These are phyloP conservation scores for Norana najaformis DNA, from an alignment of 2,888 invertebrate genomes.

Conservation along the genomic window DNA sequence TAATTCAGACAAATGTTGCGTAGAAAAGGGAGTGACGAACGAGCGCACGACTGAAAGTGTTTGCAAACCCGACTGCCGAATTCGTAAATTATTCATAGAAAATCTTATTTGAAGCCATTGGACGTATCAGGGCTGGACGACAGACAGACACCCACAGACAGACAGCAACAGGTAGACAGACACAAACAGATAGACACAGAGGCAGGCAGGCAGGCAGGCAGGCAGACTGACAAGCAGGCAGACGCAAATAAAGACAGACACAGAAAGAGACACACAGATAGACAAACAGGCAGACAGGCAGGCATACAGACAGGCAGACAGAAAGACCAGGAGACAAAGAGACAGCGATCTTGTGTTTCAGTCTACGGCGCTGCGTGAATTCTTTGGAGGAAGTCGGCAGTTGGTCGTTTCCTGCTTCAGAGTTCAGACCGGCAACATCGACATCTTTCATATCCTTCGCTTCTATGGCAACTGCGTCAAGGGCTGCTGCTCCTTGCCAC, in stretches of 20 bases:
- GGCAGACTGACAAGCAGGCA: neutral
- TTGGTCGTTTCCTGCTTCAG: neutral
- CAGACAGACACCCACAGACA: too few relatives aligned
- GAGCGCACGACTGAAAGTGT: neutral
- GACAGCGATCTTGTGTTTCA: neutral
- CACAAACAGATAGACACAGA: neutral
- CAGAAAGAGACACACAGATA: neutral
- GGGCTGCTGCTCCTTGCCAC: neutral
- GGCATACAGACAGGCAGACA: neutral
- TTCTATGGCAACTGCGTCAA: neutral
- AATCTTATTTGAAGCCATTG: neutral
- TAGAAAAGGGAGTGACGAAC: neutral
- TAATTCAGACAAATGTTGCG: neutral
- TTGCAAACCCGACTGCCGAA: neutral
- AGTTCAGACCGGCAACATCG: constrained; percentile 6
- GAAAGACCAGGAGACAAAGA: neutral
- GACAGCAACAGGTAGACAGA: neutral
- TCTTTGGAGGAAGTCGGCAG: neutral
- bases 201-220: neutral
- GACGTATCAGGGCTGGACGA: too few relatives aligned
- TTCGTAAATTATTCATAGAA: neutral
- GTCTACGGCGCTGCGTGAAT: constrained; percentile 13
- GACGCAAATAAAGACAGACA: neutral
- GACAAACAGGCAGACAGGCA: neutral
- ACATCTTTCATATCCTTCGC: neutral